A percentile compares a stretch with the other conserved stretches of the same genome.
These are phyloP conservation scores for Eilema sororculum DNA, from an alignment of 2,888 invertebrate species.

Conservation along the genomic window DNA sequence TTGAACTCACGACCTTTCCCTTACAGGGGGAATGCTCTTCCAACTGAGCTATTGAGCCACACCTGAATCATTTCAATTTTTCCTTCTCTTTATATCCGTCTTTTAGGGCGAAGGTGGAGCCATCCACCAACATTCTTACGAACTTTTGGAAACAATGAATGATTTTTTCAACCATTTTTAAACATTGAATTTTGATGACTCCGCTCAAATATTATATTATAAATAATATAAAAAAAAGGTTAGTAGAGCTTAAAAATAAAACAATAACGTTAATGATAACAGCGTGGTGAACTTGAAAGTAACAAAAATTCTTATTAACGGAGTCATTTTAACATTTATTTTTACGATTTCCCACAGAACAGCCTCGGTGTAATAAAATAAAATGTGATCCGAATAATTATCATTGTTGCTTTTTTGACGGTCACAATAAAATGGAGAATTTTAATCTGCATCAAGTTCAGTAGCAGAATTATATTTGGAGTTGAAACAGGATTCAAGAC, in stretches of 20 bases:
- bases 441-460: slow-evolving; percentile 46
- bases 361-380: slow-evolving; percentile 38
- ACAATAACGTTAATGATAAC: neutral
- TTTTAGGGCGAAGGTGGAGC: too few species aligned
- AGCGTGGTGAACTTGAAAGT: neutral
- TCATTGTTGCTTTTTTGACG: slow-evolving; percentile 38
- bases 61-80: too few species aligned
- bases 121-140: too few species aligned
- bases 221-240: too few species aligned
- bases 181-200: too few species aligned
- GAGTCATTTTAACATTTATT: slow-evolving; percentile 42
- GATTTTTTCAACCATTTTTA: too few species aligned
- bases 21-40: too few species aligned
- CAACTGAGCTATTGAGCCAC: too few species aligned
- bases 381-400: slow-evolving; percentile 39
- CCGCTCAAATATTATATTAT: too few species aligned
- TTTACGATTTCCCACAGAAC: slow-evolving; percentile 42
- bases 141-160: too few species aligned
- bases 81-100: too few species aligned
- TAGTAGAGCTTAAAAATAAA: neutral
- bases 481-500: slow-evolving; percentile 37
- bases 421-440: slow-evolving; percentile 51
- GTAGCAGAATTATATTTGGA: slow-evolving; percentile 27
- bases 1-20: too few species aligned
- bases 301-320: slow-evolving; percentile 31